phyloP scores from a whole-genome alignment of 1,140 invertebrate genomes.

The Drosophila repleta region DNA sequence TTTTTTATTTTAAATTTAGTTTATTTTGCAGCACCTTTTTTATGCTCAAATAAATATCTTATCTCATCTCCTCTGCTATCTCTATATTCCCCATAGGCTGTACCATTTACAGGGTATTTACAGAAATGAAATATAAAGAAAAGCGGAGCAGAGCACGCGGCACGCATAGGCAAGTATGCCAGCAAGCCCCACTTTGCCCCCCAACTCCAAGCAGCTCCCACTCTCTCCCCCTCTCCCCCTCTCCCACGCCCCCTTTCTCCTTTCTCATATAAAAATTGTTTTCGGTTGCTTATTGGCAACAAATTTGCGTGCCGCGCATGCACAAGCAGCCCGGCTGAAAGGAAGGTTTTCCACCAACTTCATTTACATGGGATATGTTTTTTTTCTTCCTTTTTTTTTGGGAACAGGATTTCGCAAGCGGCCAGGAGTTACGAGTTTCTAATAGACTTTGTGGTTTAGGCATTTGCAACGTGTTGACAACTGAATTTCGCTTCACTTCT shows the following conservation, averaged over 20 bases:
- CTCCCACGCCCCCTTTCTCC: not conserved
- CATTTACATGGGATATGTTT: slow-evolving; percentile 22
- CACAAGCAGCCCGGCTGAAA: slow-evolving; percentile 28
- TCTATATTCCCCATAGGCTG: too few species aligned
- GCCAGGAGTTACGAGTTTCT: slow-evolving; percentile 17
- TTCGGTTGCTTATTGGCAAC: slow-evolving; percentile 75
- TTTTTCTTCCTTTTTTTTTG: too few species aligned
- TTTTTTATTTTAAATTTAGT: too few species aligned
- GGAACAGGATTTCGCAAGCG: slow-evolving; percentile 30
- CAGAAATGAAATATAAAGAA: slow-evolving; percentile 33
- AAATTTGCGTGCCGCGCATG: slow-evolving; percentile 74
- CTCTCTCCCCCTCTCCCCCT: not conserved
- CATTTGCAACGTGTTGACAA: slow-evolving; percentile 52
- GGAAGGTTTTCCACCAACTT: slow-evolving; percentile 22
- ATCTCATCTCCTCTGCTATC: too few species aligned
- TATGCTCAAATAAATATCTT: too few species aligned
- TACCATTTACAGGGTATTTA: slow-evolving; percentile 6
- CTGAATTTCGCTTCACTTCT: slow-evolving; percentile 46
- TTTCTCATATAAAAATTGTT: slow-evolving; percentile 69
- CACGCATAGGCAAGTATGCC: slow-evolving; percentile 63
- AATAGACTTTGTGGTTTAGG: slow-evolving; percentile 16
- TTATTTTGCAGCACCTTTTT: too few species aligned
- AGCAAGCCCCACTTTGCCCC: not conserved
- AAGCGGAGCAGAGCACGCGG: slow-evolving; percentile 54
- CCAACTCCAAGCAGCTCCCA: not conserved